Conservation (phyloP, 1,140 invertebrate species). For the Brachionus rubens region DNA sequence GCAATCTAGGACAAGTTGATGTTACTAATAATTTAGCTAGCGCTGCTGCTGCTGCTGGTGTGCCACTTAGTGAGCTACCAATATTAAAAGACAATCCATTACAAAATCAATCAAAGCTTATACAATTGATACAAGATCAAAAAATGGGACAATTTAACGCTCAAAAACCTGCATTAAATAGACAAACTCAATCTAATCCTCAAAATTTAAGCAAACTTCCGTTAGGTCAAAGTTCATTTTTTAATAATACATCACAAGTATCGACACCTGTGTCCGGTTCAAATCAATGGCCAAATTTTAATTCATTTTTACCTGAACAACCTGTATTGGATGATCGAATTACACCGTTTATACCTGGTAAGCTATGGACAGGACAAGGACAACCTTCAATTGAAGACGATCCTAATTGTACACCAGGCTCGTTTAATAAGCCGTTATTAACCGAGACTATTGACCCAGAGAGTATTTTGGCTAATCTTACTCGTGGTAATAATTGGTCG, state of each 20-base stretch:
- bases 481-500: not conserved
- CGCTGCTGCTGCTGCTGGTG: not conserved
- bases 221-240: too few species aligned
- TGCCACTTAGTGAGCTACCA: not conserved
- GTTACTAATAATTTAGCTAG: not conserved
- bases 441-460: slow-evolving; percentile 39
- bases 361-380: slow-evolving; percentile 21
- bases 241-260: not conserved
- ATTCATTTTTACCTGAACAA: not conserved
- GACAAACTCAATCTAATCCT: not conserved
- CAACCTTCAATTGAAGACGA: slow-evolving; percentile 22
- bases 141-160: not conserved
- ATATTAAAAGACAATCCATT: slow-evolving; percentile 7
- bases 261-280: not conserved
- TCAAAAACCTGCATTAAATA: not conserved
- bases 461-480: slow-evolving; percentile 23
- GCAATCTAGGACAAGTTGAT: not conserved
- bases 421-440: slow-evolving; percentile 17
- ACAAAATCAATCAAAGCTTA: not conserved
- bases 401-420: slow-evolving; percentile 42
- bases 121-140: slow-evolving; percentile 5
- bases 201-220: not conserved
- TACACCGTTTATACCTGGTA: slow-evolving; percentile 41
- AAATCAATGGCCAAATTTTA: not conserved
- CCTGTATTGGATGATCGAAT: slow-evolving; percentile 33